Evolutionary conservation across 2,888 invertebrate species (phyloP), one percentile per base, ranked within the genome.

Genomic region (Anthophora plumipes): DNA sequence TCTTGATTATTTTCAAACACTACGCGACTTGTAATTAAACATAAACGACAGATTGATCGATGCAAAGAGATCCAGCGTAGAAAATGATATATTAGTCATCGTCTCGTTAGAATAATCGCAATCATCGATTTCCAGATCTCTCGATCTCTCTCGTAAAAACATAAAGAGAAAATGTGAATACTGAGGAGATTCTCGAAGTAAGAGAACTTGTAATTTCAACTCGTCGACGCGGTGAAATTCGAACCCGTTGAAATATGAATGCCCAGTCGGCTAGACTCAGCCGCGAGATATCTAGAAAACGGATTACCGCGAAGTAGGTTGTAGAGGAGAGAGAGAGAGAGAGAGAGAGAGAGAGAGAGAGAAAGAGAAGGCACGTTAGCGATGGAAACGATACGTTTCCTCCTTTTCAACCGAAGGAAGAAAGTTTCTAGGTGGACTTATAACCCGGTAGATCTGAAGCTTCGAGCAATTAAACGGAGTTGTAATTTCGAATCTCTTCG

Each of bases 401-500:
- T 64, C 59, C 43, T 50, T 63, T 72, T 48, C 41, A 69, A n/a
- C 59, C n/a, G 59, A 6, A 25, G 2, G 41, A 52, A 69, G 68
- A 61, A 73, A 85, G 75, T 83, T 83, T 83, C 64, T 25, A 11
- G 67, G 17, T 9, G 31, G 37, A 69, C 71, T 78, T 68, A 55
- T 74, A 85, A 64, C 70, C n/a, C 54, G 43, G 12, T 54, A 41
- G 25, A 61, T 77, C 39, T 50, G 71, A 81, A 68, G 72, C 79
- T 76, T 77, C 77, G 82, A 70, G 80, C 77, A 82, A 85, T 87
- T 87, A 87, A 85, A 85, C 80, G 64, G 64, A 82, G 64, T 64
- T 63, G 72, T 72, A 84, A 83, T 77, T 87, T 83, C 31, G 57
- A 63, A 64, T 71, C 69, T 17, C 55, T 7, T 50, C 43, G n/a